These are phyloP conservation scores for Lamprotornis superbus DNA, from an alignment of 2,113 vertebrate species.

Conservation along the genomic window DNA sequence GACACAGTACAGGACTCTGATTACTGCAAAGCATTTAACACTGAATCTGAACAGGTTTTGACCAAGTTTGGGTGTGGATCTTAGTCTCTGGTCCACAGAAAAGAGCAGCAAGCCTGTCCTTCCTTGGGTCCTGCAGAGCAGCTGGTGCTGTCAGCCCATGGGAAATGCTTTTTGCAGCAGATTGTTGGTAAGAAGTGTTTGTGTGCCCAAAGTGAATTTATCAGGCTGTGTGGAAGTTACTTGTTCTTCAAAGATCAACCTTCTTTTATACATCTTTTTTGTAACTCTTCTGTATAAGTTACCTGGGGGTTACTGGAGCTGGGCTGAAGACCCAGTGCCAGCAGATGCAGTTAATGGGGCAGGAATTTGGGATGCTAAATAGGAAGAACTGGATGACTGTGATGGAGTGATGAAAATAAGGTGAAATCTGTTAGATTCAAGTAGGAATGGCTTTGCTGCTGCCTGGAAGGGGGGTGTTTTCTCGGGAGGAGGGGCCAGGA, in stretches of 20 bases:
- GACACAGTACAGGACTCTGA: not conserved
- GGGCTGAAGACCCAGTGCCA: not conserved
- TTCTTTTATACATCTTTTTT: not conserved
- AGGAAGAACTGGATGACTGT: not conserved
- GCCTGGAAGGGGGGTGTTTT: fast-evolving
- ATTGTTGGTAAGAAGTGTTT: not conserved
- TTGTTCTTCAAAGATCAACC: not conserved
- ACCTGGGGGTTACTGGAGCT: not conserved
- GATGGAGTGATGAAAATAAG: not conserved
- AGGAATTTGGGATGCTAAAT: not conserved
- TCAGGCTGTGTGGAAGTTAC: not conserved
- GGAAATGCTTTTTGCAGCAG: not conserved
- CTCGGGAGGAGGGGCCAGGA: not conserved
- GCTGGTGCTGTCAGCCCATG: not conserved
- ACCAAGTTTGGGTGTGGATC: not conserved
- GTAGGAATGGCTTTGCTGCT: not conserved
- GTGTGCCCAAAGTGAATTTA: not conserved
- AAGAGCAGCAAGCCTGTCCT: not conserved
- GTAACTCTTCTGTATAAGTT: not conserved
- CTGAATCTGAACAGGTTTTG: not conserved
- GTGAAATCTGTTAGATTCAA: fast-evolving
- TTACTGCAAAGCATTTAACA: not conserved
- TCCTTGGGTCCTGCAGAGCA: not conserved
- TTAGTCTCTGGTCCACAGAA: not conserved
- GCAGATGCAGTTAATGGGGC: not conserved